Evolutionary conservation across 2,888 invertebrate genomes (phyloP), one percentile per base, ranked within the genome.

Genomic region (Drosophila prolongata): DNA sequence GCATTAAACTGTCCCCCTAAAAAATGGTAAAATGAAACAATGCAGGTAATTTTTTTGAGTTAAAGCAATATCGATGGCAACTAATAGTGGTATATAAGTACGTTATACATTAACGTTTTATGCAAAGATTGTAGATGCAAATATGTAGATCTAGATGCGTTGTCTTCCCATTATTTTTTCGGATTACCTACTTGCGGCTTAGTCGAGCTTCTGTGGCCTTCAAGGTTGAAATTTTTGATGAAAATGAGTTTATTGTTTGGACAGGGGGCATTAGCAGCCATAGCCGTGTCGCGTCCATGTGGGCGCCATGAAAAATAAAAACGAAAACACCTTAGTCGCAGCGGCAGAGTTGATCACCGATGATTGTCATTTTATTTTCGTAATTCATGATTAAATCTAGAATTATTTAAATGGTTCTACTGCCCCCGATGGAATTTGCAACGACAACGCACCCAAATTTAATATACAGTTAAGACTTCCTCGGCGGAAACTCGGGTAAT

Each of bases 161-260:
- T 65, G 60, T 56, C 59, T 42, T 49, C 19, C 57, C 57, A 57
- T 60, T 61, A 38, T 58, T 65, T 40, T 72, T 57, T 49, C 11
- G 52, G 24, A 37, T 67, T 60, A 49, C 14, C 37, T n/a, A 42
- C 53, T 54, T 14, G 52, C 16, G 38, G 49, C 68, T 79, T 61
- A 49, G 75, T 30, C 19, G 57, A 27, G 76, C 70, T 62, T 79
- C 82, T 77, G 79, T 74, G 72, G 79, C 55, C 58, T 71, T 71
- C 86, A 85, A 85, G 85, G 86, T 78, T 80, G 60, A 62, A 27
- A 72, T 67, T 87, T 87, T 77, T 62, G 78, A 80, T 80, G 78
- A 85, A 86, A 83, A 87, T 84, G 78, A 78, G 75, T 80, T 85
- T 82, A 80, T 83, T 85, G 86, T 85, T 87, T 85, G 83, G 85